These are phyloP conservation scores for Aspidoscelis tigris DNA, from an alignment of 2,113 vertebrate species.

Conservation along the genomic window DNA sequence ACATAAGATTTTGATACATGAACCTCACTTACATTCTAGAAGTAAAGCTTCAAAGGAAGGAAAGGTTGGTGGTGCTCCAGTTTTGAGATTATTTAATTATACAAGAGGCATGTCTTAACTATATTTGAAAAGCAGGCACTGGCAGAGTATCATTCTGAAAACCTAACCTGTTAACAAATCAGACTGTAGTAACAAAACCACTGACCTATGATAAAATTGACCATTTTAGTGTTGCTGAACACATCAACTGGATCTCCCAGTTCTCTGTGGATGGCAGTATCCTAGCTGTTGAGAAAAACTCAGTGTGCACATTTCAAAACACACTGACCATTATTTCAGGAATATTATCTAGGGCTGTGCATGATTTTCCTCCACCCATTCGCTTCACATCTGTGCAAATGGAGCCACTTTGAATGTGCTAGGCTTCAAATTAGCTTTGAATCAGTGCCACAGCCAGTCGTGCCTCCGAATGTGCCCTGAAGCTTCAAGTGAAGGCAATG, in stretches of 20 bases:
- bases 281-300: not conserved
- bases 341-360: not conserved
- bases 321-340: not conserved
- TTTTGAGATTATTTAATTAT: not conserved
- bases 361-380: no score
- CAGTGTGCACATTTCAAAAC: not conserved
- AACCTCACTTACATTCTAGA: not conserved
- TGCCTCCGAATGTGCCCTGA: no score
- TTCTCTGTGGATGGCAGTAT: not conserved
- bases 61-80: not conserved
- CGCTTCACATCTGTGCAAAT: no score
- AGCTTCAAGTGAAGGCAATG: no score
- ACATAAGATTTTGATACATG: not conserved
- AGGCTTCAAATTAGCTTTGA: no score
- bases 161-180: not conserved
- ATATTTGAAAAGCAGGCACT: not conserved
- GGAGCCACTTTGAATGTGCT: no score
- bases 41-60: not conserved
- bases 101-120: not conserved
- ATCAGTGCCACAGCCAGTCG: no score
- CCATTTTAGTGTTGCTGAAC: not conserved
- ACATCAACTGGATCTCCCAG: not conserved
- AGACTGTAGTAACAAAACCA: not conserved
- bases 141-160: not conserved
- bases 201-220: not conserved